Evolutionary conservation across 2,797 vertebrate genomes (phyloP), one percentile per base, ranked within the genome.

Genomic region (Xiphorhynchus erythropygius): DNA sequence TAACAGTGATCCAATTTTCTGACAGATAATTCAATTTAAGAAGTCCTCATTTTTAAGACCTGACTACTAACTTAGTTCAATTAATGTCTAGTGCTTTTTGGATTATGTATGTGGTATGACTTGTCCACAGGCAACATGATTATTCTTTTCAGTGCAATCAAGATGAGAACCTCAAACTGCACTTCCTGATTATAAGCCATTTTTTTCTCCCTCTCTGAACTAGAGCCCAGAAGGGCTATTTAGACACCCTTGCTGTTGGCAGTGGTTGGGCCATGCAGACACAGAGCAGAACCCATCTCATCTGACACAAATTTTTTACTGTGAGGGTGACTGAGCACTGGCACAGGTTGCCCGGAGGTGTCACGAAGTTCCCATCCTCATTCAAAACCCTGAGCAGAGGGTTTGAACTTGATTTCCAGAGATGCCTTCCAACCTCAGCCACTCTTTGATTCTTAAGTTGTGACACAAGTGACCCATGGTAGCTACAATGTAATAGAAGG

Each of bases 11-110:
- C 42, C 65, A 75, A 24, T 87, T 91, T 93, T 89, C 59, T 68
- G 57, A 35, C 35, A 77, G 65, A 57, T 69, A 80, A 96, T 81
- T 89, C 79, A 84, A 17, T 89, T 89, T 87, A 85, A 83, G 50
- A 83, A 33, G 21, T 75, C 42, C 28, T 88, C 35, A 56, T 91
- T 81, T 96, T 84, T 49, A 93, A 87, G 52, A 37, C 37, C 33
- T 69, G 67, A 52, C 47, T 70, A 32, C 59, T 79, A 52, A 82
- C 33, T 75, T 80, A 57, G 46, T 64, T 91, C 62, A 80, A 47
- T 88, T 86, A 86, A 55, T 5, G 4, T 75, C 65, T 81, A 42
- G 16, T 85, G 50, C 42, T 94, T 91, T 93, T 83, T 76, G 86
- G 39, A 52, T 84, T 60, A 57, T 33, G 5, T 47, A 11, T 41